Base-by-base conservation (phyloP, 2,113 vertebrate species). In the Orycteropus afer region DNA sequence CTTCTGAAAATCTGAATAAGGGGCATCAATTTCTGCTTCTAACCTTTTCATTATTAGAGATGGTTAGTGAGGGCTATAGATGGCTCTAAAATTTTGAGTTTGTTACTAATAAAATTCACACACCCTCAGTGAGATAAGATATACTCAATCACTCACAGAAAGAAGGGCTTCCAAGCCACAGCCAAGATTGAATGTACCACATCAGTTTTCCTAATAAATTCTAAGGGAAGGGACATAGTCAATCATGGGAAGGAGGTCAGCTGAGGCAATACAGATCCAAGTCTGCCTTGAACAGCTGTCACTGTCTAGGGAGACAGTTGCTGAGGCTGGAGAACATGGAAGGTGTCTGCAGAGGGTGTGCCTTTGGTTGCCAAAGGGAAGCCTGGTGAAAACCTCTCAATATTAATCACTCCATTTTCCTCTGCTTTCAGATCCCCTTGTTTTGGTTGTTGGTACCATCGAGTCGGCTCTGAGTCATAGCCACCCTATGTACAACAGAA, bases 51-150 rank as follows among this genome's bases (percentile, higher is more conserved):
- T 78, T 94, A 34, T 77, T 53, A 49, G 47, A 91, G 47, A 86
- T 22, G 57, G 18, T 90, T 25, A 83, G 57, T 42, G 63, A 90
- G 86, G 77, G 59, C 77, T 71, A 86, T 12, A 51, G 29, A 42
- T 12, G 14, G 18, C 4, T 76, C 40, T 94, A 79, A 71, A 61
- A 57, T 57, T 81, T 89, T 74, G 93, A 87, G 49, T 76, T 87
- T 94, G 71, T 40, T 78, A 57, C 55, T 89, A 94, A 93, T 83
- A 90, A 91, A 91, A 51, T 76, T 57, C 91, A 80, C 17, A 91
- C 20, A 55, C 15, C 29, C 76, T 51, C 42, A 49, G 61, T 55
- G 67, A 85, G 49, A 49, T 59, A 71, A 45, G 40, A 51, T 53
- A 40, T 10, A 74, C 59, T 85, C 15, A 86, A 55, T 89, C 40